These are phyloP conservation scores for Scaptomyza graminum DNA, from an alignment of 1,140 invertebrate genomes.

Conservation along the genomic window DNA sequence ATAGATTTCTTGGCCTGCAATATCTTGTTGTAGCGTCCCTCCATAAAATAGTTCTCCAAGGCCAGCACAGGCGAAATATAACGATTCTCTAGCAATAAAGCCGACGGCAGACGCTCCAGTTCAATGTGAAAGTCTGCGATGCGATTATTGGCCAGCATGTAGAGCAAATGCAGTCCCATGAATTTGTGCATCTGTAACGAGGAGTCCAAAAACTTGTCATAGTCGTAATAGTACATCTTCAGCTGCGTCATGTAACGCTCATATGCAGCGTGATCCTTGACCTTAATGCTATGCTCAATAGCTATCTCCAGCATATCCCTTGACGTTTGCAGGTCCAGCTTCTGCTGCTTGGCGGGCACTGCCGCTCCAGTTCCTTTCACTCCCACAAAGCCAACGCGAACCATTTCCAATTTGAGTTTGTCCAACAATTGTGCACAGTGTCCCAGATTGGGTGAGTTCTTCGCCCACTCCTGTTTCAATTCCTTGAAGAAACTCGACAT, in stretches of 20 bases:
- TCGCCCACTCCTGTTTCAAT: slow-evolving; percentile 60
- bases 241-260: slow-evolving; percentile 98
- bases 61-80: slow-evolving; percentile 97
- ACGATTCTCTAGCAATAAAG: slow-evolving; percentile 95
- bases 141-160: slow-evolving; percentile 97
- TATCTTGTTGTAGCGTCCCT: slow-evolving; percentile 98
- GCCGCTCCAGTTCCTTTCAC: not conserved
- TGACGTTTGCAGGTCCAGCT: slow-evolving; percentile 74
- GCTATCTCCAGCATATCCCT: slow-evolving; percentile 97
- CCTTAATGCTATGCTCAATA: slow-evolving; percentile 96
- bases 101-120: slow-evolving; percentile 95
- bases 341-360: slow-evolving; percentile 13
- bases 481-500: slow-evolving; percentile 56
- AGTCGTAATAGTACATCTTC: slow-evolving; percentile 99
- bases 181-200: slow-evolving; percentile 98
- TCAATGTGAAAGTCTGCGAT: slow-evolving; percentile 99
- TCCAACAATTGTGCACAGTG: slow-evolving; percentile 48
- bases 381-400: slow-evolving; percentile 29
- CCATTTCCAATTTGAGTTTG: slow-evolving; percentile 55
- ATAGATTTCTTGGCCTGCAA: slow-evolving; percentile 90
- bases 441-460: slow-evolving; percentile 46
- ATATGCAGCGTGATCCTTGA: slow-evolving; percentile 96
- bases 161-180: slow-evolving; percentile 96
- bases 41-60: slow-evolving; percentile 99
- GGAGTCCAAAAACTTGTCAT: slow-evolving; percentile 92